A percentile compares a stretch with the other conserved stretches of the same genome.
Evolutionary conservation across 2,797 vertebrate species (phyloP).

Genomic region (Limnodromus scolopaceus): DNA sequence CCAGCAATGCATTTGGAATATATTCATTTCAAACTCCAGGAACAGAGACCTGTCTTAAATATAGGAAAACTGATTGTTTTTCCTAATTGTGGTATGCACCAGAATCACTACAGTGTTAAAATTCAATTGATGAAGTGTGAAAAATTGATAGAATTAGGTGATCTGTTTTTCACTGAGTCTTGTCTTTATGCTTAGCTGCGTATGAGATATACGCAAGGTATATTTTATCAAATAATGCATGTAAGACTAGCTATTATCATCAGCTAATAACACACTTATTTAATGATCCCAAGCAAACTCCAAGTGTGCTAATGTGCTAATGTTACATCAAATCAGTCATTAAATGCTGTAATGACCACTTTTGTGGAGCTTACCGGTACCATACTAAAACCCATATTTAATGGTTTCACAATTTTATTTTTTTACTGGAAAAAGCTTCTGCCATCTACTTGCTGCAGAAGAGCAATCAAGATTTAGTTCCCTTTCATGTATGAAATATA

Average conservation of each 20-base stretch:
- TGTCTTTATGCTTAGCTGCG: neutral
- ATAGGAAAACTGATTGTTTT: neutral
- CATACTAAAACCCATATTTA: neutral
- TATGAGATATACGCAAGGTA: neutral
- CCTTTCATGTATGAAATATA: neutral
- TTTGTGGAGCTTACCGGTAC: neutral
- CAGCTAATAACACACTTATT: neutral
- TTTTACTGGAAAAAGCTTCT: neutral
- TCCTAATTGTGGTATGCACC: neutral
- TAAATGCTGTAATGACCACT: neutral
- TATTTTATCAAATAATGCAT: neutral
- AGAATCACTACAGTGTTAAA: neutral
- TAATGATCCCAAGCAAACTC: constrained; percentile 12
- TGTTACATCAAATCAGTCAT: neutral
- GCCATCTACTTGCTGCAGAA: neutral
- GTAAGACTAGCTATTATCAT: neutral
- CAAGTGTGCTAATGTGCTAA: neutral
- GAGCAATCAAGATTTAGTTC: neutral
- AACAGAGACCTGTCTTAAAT: neutral
- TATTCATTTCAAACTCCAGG: neutral
- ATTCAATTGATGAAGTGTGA: neutral
- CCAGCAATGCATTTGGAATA: neutral
- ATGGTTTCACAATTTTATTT: neutral
- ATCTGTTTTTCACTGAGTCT: neutral
- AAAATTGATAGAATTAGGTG: neutral